phyloP scores from a whole-genome alignment of 2,888 invertebrate species.

The Agrenia bidenticulata region DNA sequence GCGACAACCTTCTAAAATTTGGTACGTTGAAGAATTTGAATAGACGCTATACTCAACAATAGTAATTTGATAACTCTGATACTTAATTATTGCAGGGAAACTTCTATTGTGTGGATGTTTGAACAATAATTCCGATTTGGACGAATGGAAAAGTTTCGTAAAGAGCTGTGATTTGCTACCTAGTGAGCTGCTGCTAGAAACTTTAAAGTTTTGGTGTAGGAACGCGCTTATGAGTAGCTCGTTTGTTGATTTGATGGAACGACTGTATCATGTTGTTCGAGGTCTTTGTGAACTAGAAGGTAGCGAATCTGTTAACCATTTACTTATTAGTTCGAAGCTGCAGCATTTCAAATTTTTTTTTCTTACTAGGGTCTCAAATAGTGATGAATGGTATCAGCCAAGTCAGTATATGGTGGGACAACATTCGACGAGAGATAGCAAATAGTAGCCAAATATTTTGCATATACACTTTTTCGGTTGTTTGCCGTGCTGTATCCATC shows the following conservation, averaged over 20 bases:
- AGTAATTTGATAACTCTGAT: no score
- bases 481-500: constrained; percentile 74
- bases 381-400: constrained; percentile 68
- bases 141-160: constrained; percentile 42
- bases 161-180: constrained; percentile 40
- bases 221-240: constrained; percentile 43
- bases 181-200: constrained; percentile 33
- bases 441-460: constrained; percentile 74
- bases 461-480: constrained; percentile 78
- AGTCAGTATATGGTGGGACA: constrained; percentile 79
- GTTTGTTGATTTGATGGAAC: constrained; percentile 43
- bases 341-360: no score
- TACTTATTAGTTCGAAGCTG: neutral
- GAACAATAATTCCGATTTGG: constrained; percentile 41
- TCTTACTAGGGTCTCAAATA: neutral
- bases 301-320: constrained; percentile 13
- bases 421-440: constrained; percentile 69
- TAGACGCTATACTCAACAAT: constrained; percentile 2
- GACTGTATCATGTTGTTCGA: constrained; percentile 43
- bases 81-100: constrained; percentile 28
- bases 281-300: constrained; percentile 64
- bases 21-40: constrained; percentile 19
- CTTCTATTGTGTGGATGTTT: constrained; percentile 46
- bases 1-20: constrained; percentile 32
- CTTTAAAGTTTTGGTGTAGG: constrained; percentile 48